A percentile compares a stretch with the other conserved stretches of the same genome.
Evolutionary conservation across 1,140 invertebrate genomes (phyloP).

Genomic region (Chlorops oryzae): DNA sequence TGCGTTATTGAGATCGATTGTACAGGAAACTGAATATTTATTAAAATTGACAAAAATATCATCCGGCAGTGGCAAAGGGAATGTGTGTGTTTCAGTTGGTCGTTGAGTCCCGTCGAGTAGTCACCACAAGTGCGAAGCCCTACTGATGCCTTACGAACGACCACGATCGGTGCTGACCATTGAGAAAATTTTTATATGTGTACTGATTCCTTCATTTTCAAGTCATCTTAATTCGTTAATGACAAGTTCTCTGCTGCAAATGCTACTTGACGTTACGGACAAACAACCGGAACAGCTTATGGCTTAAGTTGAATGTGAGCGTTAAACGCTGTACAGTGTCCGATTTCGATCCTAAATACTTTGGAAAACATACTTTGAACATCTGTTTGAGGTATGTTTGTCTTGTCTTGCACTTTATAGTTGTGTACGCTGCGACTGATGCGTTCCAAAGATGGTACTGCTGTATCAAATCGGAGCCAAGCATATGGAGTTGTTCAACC

Average conservation of each 20-base stretch:
- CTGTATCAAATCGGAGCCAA: no score
- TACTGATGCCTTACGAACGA: conserved; percentile 31
- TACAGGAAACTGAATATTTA: neutral
- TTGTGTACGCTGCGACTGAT: no score
- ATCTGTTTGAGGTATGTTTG: no score
- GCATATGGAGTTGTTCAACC: no score
- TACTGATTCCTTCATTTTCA: neutral
- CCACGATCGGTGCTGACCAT: conserved; percentile 47
- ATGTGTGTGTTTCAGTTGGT: conserved; percentile 8
- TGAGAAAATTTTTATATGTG: conserved; percentile 28
- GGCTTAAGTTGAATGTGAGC: neutral
- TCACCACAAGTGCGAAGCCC: no score
- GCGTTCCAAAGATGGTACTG: no score
- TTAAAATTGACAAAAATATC: conserved; percentile 9
- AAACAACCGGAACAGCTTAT: neutral
- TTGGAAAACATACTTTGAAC: no score
- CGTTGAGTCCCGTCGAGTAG: conserved; percentile 11
- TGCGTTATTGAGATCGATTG: conserved; percentile 1
- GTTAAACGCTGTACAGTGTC: neutral
- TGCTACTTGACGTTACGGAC: conserved; percentile 2
- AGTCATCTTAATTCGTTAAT: neutral
- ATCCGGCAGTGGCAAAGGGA: conserved; percentile 13
- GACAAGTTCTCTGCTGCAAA: neutral
- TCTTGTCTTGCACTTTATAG: no score
- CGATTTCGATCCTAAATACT: no score